Evolutionary conservation across 2,888 invertebrate genomes (phyloP), one percentile per base, ranked within the genome.

Genomic region (Drosophila bunnanda): DNA sequence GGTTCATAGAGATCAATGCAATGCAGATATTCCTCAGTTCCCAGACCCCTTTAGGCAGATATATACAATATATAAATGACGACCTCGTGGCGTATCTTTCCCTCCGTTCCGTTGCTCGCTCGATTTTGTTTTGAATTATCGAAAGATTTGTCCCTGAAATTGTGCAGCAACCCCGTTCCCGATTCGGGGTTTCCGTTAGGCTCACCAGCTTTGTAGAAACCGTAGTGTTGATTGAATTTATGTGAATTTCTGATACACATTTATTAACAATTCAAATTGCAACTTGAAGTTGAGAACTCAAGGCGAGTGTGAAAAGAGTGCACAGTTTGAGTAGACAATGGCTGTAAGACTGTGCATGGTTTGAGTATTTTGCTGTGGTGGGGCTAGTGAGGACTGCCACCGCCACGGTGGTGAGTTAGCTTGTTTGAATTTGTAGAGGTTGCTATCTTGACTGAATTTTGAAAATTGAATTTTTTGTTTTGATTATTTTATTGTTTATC

Each of bases 261-360:
- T 77, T 77, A 85, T 86, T 85, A 82, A 84, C 89, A 85, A 89
- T 84, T 89, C 82, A 88, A 85, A 85, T 87, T 70, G 52, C 60
- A 68, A 64, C 44, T 67, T 50, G 44, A 68, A 70, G 54, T 61
- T 55, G 30, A 38, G 56, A 58, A 68, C 57, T 57, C 39, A 61
- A 64, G 44, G 66, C 30, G 32, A 61, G 46, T 57, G 52, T 8
- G 25, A 25, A 28, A 48, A 41, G 22, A 58, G 62, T 22, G 4
- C 22, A 34, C 22, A 44, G 44, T 48, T 32, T 46, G 17, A 41
- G 39, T 38, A n/a, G 39, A 54, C 64, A 59, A n/a, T 25, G n/a
- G 9, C 8, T 25, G 0, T 25, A 1, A 41, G 52, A 57, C 50
- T 57, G n/a, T 20, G 58, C 6, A 3, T 15, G 38, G 9, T 30